Percentiles rank a stretch among this genome's conserved stretches.
Conservation (phyloP, 2,888 invertebrate species). For the Leucoma salicis region DNA sequence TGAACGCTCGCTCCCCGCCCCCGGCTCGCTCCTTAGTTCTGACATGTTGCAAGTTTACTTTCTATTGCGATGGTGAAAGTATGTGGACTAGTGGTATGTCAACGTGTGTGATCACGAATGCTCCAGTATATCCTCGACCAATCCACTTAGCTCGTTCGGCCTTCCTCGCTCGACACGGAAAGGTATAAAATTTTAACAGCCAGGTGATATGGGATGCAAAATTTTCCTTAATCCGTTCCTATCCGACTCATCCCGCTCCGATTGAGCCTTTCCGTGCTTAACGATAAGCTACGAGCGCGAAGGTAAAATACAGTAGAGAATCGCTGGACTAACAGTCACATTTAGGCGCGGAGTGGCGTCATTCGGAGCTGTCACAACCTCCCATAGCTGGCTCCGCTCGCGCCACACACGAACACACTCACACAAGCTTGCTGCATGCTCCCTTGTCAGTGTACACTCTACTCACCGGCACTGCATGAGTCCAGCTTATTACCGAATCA, state of each 20-base stretch:
- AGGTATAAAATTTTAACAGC: constrained; percentile 81
- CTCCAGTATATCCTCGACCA: constrained; percentile 78
- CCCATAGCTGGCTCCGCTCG: constrained; percentile 79
- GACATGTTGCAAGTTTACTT: constrained; percentile 78
- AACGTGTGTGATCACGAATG: constrained; percentile 79
- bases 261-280: constrained; percentile 60
- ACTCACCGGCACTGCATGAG: constrained; percentile 75
- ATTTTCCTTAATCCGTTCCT: constrained; percentile 69
- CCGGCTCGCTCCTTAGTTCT: constrained; percentile 66
- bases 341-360: constrained; percentile 58
- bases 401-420: constrained; percentile 68
- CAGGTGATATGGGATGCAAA: constrained; percentile 82
- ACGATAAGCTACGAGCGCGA: constrained; percentile 26
- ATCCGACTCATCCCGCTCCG: constrained; percentile 64
- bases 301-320: constrained; percentile 20
- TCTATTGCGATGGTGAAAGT: constrained; percentile 74
- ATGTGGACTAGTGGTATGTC: constrained; percentile 80
- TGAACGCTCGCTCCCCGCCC: constrained; percentile 62
- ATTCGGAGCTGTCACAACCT: constrained; percentile 56
- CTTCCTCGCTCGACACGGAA: constrained; percentile 81
- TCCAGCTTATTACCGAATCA: constrained; percentile 68
- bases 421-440: constrained; percentile 75
- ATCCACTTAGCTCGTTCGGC: constrained; percentile 80
- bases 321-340: constrained; percentile 25
- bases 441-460: constrained; percentile 64